Evolutionary conservation across 2,797 vertebrate species (phyloP).

Genomic region (Xenops minutus): DNA sequence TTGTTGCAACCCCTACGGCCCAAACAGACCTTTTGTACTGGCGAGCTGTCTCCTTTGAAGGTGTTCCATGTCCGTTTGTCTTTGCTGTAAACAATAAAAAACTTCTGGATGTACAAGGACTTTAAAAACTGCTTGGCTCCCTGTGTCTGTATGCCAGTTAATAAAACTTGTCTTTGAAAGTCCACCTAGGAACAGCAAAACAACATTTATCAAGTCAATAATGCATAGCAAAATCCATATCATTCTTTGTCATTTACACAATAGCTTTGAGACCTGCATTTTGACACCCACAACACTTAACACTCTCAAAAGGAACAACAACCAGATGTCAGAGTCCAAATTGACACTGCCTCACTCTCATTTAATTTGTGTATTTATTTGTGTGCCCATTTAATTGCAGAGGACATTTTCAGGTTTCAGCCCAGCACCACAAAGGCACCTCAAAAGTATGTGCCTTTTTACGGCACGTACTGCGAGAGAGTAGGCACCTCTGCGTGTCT

Average conservation of each 20-base stretch:
- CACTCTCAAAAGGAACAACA: not conserved
- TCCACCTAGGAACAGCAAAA: slow-evolving; percentile 83
- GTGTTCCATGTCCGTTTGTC: slow-evolving; percentile 85
- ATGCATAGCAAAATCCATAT: not conserved
- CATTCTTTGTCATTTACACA: not conserved
- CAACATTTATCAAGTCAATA: not conserved
- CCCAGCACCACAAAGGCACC: not conserved
- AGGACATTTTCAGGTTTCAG: not conserved
- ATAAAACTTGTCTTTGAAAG: slow-evolving; percentile 86
- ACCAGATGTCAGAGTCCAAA: not conserved
- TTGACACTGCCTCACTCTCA: not conserved
- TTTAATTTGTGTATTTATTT: not conserved
- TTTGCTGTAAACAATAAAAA: slow-evolving; percentile 86
- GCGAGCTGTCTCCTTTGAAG: slow-evolving; percentile 87
- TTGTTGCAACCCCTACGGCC: not conserved
- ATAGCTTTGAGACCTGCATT: not conserved
- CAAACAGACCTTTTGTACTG: slow-evolving; percentile 76
- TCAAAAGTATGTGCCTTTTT: not conserved
- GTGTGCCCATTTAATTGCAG: not conserved
- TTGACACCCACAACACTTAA: not conserved
- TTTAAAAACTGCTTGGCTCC: slow-evolving; percentile 85
- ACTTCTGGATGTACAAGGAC: slow-evolving; percentile 79
- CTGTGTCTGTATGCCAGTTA: slow-evolving; percentile 91
- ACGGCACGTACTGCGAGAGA: too few relatives aligned
- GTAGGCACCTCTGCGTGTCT: too few relatives aligned